These are phyloP conservation scores for Porites cylindrica DNA, from an alignment of 92 coral and sea anemone species.

Conservation along the genomic window DNA sequence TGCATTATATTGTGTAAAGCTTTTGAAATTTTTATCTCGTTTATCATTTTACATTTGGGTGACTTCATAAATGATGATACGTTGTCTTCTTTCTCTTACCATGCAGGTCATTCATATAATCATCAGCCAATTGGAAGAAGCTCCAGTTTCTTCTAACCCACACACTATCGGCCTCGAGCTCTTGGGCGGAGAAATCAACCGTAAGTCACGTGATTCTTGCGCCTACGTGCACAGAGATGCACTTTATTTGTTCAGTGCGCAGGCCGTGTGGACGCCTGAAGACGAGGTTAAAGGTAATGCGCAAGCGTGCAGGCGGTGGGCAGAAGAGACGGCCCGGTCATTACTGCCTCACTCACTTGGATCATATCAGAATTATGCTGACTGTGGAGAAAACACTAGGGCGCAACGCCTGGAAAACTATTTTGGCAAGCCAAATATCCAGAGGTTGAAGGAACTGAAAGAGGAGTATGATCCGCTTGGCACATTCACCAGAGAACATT, in stretches of 20 bases:
- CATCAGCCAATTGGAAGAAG: slow-evolving; percentile 13
- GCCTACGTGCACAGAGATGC: slow-evolving; percentile 45
- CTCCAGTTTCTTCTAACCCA: slow-evolving; percentile 35
- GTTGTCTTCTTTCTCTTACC: not conserved
- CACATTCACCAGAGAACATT: slow-evolving; percentile 30
- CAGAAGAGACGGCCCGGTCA: slow-evolving; percentile 15
- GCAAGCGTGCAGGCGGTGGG: slow-evolving; percentile 38
- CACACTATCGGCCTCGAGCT: slow-evolving; percentile 35
- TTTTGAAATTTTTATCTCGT: no score
- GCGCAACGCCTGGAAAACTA: slow-evolving; percentile 30
- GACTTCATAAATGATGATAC: no score
- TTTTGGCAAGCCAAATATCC: slow-evolving; percentile 6
- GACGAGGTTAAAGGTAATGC: slow-evolving; percentile 38
- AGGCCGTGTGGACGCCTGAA: slow-evolving; percentile 38
- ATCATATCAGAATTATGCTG: slow-evolving; percentile 45
- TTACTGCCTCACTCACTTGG: slow-evolving; percentile 46
- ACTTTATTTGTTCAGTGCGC: slow-evolving; percentile 37
- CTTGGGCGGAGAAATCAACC: slow-evolving; percentile 43
- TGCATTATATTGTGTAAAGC: no score
- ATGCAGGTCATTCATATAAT: slow-evolving; percentile 23
- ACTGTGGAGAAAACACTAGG: slow-evolving; percentile 18
- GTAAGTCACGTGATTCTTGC: slow-evolving; percentile 37
- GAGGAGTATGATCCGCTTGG: slow-evolving; percentile 31
- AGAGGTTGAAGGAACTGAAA: slow-evolving; percentile 18
- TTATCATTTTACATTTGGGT: no score